Conservation (phyloP, 2,888 invertebrate species). For the Stenolophus ochropezus region DNA sequence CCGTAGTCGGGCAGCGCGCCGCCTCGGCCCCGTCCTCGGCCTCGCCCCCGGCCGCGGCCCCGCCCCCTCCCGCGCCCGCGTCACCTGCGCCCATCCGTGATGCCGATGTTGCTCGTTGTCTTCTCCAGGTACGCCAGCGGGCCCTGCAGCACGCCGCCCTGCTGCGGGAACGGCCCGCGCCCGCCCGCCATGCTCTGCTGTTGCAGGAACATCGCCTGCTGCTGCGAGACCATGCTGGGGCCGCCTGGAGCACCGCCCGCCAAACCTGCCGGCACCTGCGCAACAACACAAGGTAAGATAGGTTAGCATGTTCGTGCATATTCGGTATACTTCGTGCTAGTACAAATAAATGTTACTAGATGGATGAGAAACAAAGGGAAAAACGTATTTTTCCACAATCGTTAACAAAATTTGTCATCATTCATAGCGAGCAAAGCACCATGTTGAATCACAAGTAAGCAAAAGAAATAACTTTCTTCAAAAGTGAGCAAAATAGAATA, state of each 20-base stretch:
- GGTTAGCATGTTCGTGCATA: no score
- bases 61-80: conserved; percentile 90
- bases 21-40: conserved; percentile 72
- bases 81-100: conserved; percentile 90
- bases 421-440: no score
- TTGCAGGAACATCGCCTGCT: conserved; percentile 77
- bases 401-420: no score
- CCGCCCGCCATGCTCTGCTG: conserved; percentile 73
- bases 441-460: no score
- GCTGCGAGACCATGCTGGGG: conserved; percentile 71
- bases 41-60: conserved; percentile 87
- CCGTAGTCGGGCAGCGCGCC: conserved; percentile 49
- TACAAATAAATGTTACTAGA: no score
- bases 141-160: conserved; percentile 81
- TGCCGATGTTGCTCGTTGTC: conserved; percentile 93
- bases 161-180: conserved; percentile 74
- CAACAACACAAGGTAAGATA: neutral
- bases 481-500: no score
- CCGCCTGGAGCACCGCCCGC: conserved; percentile 67
- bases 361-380: no score
- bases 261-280: conserved; percentile 70
- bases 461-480: no score
- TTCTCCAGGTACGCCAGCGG: conserved; percentile 92
- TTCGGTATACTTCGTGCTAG: no score
- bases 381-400: no score